These are phyloP conservation scores for Octodon degus DNA, from an alignment of 2,113 vertebrate species.

Conservation along the genomic window DNA sequence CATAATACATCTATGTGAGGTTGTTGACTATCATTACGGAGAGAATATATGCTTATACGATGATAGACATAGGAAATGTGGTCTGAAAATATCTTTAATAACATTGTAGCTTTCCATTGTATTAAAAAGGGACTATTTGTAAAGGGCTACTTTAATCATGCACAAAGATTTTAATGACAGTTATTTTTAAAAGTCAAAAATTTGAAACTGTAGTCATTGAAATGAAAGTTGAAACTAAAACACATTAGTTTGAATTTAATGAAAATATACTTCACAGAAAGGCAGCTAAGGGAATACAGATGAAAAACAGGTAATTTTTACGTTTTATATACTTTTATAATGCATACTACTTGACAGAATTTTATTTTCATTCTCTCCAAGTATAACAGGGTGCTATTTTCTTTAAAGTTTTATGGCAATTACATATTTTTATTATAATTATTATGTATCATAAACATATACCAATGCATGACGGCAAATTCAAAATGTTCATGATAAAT, in stretches of 20 bases:
- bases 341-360: background rate
- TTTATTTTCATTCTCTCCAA: background rate
- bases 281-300: background rate
- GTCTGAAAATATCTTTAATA: conserved; percentile 43
- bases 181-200: conserved; percentile 26
- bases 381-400: background rate
- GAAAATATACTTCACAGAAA: conserved; percentile 35
- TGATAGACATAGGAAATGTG: conserved; percentile 51
- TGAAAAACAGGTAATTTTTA: background rate
- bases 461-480: background rate
- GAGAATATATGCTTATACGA: conserved; percentile 19
- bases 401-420: background rate
- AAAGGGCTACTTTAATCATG: conserved; percentile 33
- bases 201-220: background rate
- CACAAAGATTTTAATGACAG: conserved; percentile 11
- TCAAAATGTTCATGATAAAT: background rate
- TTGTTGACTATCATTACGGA: conserved; percentile 54
- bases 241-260: conserved; percentile 23
- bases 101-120: background rate
- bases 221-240: conserved; percentile 8
- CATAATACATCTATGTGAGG: conserved; percentile 58
- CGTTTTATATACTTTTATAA: background rate
- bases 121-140: background rate
- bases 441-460: background rate
- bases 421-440: background rate